phyloP scores from a whole-genome alignment of 2,888 invertebrate genomes.

The Mamestra brassicae region DNA sequence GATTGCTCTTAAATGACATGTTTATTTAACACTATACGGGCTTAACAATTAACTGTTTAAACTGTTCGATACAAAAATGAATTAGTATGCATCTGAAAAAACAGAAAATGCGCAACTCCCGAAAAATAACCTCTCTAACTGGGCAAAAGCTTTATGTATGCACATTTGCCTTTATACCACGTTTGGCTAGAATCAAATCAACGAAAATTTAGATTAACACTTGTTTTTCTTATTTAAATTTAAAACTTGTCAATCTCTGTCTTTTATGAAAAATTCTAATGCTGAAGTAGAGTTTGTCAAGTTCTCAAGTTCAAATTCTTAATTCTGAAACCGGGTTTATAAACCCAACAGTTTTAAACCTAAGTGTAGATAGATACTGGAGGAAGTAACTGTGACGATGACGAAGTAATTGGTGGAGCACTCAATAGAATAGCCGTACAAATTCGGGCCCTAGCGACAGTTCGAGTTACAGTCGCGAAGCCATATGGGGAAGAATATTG shows the following conservation, averaged over 20 bases:
- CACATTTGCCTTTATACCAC: background rate
- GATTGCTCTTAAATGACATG: background rate
- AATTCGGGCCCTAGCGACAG: conserved; percentile 20
- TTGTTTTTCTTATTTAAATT: background rate
- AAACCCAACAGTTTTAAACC: background rate
- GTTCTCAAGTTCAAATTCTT: background rate
- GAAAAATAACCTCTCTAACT: background rate
- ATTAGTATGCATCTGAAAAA: background rate
- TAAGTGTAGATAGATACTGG: background rate
- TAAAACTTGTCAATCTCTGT: background rate
- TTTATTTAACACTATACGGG: background rate
- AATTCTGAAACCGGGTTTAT: background rate
- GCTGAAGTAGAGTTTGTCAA: background rate
- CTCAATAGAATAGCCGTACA: background rate
- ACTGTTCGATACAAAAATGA: background rate
- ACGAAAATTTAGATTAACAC: background rate
- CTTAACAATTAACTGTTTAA: too few relatives aligned
- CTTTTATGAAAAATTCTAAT: too few relatives aligned
- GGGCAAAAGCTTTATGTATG: background rate
- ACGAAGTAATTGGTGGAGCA: background rate
- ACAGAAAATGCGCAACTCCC: background rate
- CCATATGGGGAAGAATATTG: conserved; percentile 26
- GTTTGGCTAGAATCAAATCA: background rate
- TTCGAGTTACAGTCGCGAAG: conserved; percentile 31
- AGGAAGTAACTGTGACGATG: background rate